Evolutionary conservation across 2,113 vertebrate genomes (phyloP).

Genomic region (Crocuta crocuta): DNA sequence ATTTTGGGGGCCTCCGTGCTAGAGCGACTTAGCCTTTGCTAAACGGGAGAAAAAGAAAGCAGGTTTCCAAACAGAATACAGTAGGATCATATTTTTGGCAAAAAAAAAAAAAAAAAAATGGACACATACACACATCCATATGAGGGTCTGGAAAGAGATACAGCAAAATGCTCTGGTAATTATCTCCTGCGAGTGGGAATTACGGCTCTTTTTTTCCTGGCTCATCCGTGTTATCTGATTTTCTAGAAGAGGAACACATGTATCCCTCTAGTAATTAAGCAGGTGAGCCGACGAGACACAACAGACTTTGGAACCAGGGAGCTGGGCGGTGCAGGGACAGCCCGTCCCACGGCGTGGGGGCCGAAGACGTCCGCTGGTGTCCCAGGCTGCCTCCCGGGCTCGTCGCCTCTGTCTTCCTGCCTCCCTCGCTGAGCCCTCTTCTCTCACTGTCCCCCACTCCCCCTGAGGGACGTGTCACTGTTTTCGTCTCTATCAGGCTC

Average conservation of each 20-base stretch:
- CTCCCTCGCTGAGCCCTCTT: background rate
- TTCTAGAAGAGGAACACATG: background rate
- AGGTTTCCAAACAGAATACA: background rate
- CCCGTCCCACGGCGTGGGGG: accelerated
- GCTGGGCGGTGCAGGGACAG: accelerated
- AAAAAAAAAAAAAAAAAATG: background rate
- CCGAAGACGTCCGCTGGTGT: background rate
- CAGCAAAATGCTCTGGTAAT: accelerated
- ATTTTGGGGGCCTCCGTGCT: background rate
- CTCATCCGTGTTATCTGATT: background rate
- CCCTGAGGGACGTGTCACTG: background rate
- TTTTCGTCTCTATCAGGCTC: accelerated
- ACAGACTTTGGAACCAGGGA: background rate
- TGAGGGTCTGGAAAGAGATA: accelerated
- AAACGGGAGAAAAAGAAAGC: background rate
- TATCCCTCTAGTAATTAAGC: background rate
- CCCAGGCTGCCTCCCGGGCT: background rate
- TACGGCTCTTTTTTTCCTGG: background rate
- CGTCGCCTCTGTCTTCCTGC: accelerated
- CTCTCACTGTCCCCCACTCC: too few species aligned
- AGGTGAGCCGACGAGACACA: background rate
- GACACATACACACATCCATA: too few species aligned
- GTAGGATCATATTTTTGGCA: background rate
- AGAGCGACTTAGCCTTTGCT: background rate
- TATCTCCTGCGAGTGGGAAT: background rate